Conservation (phyloP, 2,888 invertebrate species). For the Lycaena phlaeas region DNA sequence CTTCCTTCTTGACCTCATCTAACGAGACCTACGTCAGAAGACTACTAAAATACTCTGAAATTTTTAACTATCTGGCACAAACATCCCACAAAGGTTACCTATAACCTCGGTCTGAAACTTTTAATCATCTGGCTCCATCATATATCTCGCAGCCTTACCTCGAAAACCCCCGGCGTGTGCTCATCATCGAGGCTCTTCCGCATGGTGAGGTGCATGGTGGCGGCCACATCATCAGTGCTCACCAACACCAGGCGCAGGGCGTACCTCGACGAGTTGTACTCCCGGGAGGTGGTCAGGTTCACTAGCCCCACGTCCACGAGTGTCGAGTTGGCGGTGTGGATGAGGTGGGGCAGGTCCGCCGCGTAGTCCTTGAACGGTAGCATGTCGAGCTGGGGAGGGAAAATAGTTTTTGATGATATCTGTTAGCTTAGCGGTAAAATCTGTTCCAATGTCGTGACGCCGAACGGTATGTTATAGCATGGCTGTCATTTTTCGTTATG, state of each 20-base stretch:
- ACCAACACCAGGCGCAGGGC: constrained; percentile 73
- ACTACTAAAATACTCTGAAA: too few species aligned
- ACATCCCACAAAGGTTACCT: too few species aligned
- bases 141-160: too few species aligned
- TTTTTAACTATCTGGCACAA: too few species aligned
- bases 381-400: constrained; percentile 59
- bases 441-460: too few species aligned
- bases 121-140: too few species aligned
- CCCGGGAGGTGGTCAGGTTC: constrained; percentile 50
- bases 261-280: constrained; percentile 72
- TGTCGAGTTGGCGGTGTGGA: constrained; percentile 77
- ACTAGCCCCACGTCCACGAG: constrained; percentile 75
- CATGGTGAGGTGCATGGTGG: constrained; percentile 47
- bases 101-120: too few species aligned
- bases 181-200: constrained; percentile 79
- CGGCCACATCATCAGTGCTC: constrained; percentile 48
- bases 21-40: too few species aligned
- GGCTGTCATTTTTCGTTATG: too few species aligned
- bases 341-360: constrained; percentile 72
- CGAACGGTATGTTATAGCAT: too few species aligned
- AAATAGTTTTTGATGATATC: neutral
- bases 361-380: constrained; percentile 61
- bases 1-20: too few species aligned
- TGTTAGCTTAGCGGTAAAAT: too few species aligned
- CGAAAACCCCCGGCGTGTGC: constrained; percentile 82